Evolutionary conservation across 2,797 vertebrate genomes (phyloP).

Genomic region (Yasuhikotakia modesta): DNA sequence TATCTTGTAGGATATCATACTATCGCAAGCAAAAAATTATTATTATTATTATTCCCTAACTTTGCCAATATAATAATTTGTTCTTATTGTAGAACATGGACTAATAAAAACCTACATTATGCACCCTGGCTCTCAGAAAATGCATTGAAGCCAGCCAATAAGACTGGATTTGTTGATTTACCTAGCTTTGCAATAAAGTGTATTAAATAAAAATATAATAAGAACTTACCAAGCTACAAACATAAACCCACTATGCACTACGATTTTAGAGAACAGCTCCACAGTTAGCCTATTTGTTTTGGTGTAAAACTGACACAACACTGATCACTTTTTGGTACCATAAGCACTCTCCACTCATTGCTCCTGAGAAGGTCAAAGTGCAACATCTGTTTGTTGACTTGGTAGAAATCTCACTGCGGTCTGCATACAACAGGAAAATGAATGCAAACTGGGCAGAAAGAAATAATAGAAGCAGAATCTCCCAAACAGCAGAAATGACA

Average conservation of each 20-base stretch:
- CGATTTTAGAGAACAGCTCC: background rate
- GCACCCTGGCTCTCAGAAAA: background rate
- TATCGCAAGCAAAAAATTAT: too few relatives aligned
- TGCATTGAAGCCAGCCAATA: too few relatives aligned
- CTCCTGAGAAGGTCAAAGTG: constrained; percentile 41
- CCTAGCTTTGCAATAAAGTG: background rate
- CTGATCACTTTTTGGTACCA: background rate
- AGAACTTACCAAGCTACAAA: background rate
- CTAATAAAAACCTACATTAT: background rate
- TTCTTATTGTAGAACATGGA: background rate
- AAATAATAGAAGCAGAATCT: constrained; percentile 17
- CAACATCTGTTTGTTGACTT: constrained; percentile 60
- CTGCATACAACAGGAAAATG: constrained; percentile 48
- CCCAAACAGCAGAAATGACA: background rate
- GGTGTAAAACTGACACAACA: background rate
- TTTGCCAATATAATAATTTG: background rate
- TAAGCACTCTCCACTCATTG: constrained; percentile 14
- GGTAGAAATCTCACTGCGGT: constrained; percentile 45
- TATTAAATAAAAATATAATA: background rate
- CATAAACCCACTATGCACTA: background rate
- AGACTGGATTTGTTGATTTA: background rate
- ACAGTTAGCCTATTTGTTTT: background rate
- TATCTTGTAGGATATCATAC: too few relatives aligned
- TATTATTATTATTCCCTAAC: background rate
- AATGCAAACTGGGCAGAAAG: constrained; percentile 25